Evolutionary conservation across 2,797 vertebrate species (phyloP).

Genomic region (Bryconaethiops microstoma): DNA sequence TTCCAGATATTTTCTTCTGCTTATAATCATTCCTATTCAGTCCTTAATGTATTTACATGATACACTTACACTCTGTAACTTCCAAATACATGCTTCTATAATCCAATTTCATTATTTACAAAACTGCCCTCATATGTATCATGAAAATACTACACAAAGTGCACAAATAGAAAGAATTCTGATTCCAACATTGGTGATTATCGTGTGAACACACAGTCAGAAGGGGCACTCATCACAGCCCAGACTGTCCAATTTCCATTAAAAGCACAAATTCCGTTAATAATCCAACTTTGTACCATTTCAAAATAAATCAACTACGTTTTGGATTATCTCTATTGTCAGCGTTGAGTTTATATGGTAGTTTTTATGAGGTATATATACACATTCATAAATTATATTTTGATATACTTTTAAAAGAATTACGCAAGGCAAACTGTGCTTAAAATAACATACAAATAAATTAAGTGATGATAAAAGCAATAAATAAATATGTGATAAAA

Average conservation of each 20-base stretch:
- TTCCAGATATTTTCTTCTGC: background rate
- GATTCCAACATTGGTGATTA: constrained; percentile 20
- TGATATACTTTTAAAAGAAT: constrained; percentile 9
- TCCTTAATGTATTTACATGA: constrained; percentile 13
- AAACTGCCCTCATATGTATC: background rate
- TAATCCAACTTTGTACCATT: background rate
- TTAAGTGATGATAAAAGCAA: constrained; percentile 8
- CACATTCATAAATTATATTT: constrained; percentile 34
- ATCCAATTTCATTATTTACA: constrained; percentile 19
- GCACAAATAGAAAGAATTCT: constrained; percentile 9
- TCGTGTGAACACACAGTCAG: constrained; percentile 11
- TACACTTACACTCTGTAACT: constrained; percentile 18
- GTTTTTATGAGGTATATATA: constrained; percentile 36
- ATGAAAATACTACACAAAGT: constrained; percentile 23
- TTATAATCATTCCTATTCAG: background rate
- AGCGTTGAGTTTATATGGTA: constrained; percentile 2
- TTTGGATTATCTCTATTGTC: constrained; percentile 25
- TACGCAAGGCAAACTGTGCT: constrained; percentile 24
- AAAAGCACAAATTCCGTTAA: background rate
- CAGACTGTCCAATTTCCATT: constrained; percentile 9
- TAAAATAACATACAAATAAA: constrained; percentile 29
- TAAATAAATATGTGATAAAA: constrained; percentile 16
- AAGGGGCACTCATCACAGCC: constrained; percentile 10
- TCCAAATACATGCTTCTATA: constrained; percentile 24
- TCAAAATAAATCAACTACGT: background rate